Conservation (phyloP, 2,888 invertebrate species). For the Geotrupes spiniger region DNA sequence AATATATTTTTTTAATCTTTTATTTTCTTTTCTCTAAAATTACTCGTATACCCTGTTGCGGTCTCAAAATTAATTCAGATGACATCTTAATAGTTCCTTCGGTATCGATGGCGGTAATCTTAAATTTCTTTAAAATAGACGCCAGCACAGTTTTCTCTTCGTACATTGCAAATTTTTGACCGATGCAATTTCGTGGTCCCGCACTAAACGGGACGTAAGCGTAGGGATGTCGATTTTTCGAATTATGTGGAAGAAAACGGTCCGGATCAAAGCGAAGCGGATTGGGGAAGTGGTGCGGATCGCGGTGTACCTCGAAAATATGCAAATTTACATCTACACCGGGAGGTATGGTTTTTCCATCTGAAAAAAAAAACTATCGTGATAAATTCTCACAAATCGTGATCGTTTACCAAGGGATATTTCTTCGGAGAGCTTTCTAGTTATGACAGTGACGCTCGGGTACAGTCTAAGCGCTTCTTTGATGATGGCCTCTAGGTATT, state of each 20-base stretch:
- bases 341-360: constrained; percentile 23
- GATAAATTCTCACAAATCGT: too few relatives aligned
- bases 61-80: constrained; percentile 10
- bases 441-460: constrained; percentile 39
- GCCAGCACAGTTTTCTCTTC: constrained; percentile 21
- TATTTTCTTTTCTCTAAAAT: constrained; percentile 9
- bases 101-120: constrained; percentile 13
- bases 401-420: constrained; percentile 33
- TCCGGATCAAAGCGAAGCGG: constrained; percentile 17
- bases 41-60: constrained; percentile 11
- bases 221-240: constrained; percentile 15
- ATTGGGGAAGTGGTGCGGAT: constrained; percentile 11
- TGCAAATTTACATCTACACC: constrained; percentile 11
- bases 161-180: constrained; percentile 21
- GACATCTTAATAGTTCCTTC: constrained; percentile 8
- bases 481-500: constrained; percentile 40
- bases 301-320: constrained; percentile 11
- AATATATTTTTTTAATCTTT: background rate
- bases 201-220: constrained; percentile 19
- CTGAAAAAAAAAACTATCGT: constrained; percentile 10
- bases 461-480: constrained; percentile 41
- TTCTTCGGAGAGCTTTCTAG: constrained; percentile 34
- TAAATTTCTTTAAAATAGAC: constrained; percentile 16
- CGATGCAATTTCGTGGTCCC: constrained; percentile 19
- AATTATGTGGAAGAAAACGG: constrained; percentile 16